Evolutionary conservation across 2,888 invertebrate species (phyloP).

Genomic region (Malacosoma neustria): DNA sequence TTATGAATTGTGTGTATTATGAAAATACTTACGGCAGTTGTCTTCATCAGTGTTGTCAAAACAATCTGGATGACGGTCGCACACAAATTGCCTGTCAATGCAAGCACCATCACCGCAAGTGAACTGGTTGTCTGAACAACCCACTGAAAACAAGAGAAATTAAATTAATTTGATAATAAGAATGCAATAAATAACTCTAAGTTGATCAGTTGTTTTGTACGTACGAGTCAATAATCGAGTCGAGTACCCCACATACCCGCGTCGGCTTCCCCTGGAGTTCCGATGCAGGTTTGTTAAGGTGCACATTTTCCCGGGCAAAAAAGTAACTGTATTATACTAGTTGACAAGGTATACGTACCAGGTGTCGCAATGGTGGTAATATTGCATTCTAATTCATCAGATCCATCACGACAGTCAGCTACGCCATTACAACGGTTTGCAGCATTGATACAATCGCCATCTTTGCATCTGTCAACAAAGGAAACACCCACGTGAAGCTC

Average conservation of each 20-base stretch:
- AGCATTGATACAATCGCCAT: slow-evolving; percentile 61
- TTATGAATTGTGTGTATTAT: no score
- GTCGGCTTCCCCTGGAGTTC: no score
- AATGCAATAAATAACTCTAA: background rate
- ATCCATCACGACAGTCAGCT: slow-evolving; percentile 71
- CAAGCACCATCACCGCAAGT: slow-evolving; percentile 72
- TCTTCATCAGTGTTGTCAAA: slow-evolving; percentile 77
- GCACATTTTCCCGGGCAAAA: no score
- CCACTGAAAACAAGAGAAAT: slow-evolving; percentile 20
- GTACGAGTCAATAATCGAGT: no score
- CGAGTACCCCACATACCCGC: no score
- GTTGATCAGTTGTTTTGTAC: no score
- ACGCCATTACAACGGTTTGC: slow-evolving; percentile 72
- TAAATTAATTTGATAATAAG: background rate
- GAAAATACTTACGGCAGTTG: slow-evolving; percentile 63
- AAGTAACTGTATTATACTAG: no score
- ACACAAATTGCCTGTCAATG: slow-evolving; percentile 73
- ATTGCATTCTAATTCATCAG: slow-evolving; percentile 73
- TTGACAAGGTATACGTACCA: slow-evolving; percentile 34
- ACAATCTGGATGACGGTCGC: slow-evolving; percentile 77
- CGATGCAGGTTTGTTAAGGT: no score
- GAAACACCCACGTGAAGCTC: background rate
- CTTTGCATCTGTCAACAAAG: slow-evolving; percentile 49
- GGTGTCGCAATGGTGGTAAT: slow-evolving; percentile 33
- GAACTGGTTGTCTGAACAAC: slow-evolving; percentile 35